phyloP scores from a whole-genome alignment of 2,797 vertebrate genomes.

The Petrocephalus schoutedeni region DNA sequence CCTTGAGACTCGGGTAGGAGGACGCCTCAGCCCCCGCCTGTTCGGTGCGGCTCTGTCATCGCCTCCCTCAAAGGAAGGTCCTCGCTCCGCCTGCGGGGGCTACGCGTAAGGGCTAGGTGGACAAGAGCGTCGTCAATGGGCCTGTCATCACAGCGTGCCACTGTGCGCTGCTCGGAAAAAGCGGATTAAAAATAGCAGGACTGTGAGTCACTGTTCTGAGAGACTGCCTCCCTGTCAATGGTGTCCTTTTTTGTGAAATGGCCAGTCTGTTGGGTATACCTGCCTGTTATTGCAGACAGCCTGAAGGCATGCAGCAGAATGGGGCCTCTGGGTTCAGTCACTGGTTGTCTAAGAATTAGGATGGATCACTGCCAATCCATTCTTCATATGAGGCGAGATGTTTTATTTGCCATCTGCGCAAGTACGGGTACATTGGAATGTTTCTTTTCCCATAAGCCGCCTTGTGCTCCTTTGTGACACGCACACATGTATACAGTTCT shows the following conservation, averaged over 20 bases:
- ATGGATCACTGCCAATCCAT: background rate
- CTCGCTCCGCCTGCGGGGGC: background rate
- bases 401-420: background rate
- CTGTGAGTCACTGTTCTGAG: conserved; percentile 1
- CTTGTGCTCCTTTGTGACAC: background rate
- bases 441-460: background rate
- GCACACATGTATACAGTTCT: background rate
- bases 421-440: background rate
- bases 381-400: background rate
- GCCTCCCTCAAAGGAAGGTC: background rate
- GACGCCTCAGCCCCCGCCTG: background rate
- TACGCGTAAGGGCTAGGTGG: background rate
- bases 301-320: background rate
- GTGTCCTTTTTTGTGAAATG: background rate
- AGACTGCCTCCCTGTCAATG: background rate
- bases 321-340: background rate
- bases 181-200: background rate
- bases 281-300: background rate
- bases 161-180: background rate
- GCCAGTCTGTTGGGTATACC: background rate
- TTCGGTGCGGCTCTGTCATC: background rate
- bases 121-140: background rate
- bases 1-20: background rate
- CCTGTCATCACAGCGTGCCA: background rate
- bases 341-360: background rate